Base-by-base conservation (phyloP, 2,888 invertebrate genomes). In the Eilema griseolum region DNA sequence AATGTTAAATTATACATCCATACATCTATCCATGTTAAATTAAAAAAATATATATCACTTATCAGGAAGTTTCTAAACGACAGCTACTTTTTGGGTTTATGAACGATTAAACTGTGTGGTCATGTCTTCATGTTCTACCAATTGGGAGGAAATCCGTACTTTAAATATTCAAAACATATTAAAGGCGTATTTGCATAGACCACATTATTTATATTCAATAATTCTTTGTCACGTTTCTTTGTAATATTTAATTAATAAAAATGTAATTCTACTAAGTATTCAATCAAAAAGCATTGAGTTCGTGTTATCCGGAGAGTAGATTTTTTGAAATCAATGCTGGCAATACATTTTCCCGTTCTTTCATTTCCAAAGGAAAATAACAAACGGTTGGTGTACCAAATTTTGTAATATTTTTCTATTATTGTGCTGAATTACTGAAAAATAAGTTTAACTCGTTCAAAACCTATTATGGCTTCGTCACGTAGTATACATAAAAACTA, bases 301-400 rank as follows among this genome's bases (percentile, higher is more conserved):
- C 0, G 12, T 28, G 14, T 11, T 10, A 11, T 28, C 11, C 11
- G 26, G 37, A n/a, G 12, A 12, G 56, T 65, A 56, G 65, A 61
- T 46, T 46, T 69, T 71, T 62, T 61, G 7, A 72, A 52, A 2
- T 68, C 0, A 0, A 10, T 46, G 5, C 46, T 89, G 88, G 93
- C 90, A 94, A 91, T 89, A 88, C 85, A 77, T 56, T 28, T 0
- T 62, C 77, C 79, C 82, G 84, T 91, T 93, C 92, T 91, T 93
- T 93, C 91, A 91, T 89, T 93, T 93, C 88, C 85, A 78, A 83
- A 87, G 86, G 84, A 86, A 89, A 91, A 88, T 87, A 91, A 84
- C 83, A 88, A 91, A 85, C 90, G 95, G 95, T 95, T 92, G 89
- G 95, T 95, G 87, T 85, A 81, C 63, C 66, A 74, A 75, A 82